A percentile compares a stretch with the other conserved stretches of the same genome.
Conservation (phyloP, 2,797 vertebrate genomes). For the Melanotaenia parkinsoni region DNA sequence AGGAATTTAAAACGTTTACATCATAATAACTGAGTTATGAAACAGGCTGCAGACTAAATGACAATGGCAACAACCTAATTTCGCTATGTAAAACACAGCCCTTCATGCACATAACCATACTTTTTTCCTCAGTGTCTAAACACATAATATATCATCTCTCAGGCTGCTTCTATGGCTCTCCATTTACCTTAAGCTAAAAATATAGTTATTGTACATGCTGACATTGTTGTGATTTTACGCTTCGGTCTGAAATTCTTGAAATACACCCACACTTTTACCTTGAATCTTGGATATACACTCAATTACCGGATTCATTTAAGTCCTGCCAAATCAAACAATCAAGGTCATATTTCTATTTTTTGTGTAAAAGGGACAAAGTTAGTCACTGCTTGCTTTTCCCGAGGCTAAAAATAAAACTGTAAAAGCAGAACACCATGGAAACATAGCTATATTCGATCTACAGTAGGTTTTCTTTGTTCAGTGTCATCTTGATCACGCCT, state of each 20-base stretch:
- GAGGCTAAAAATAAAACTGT: slow-evolving; percentile 61
- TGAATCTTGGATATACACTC: slow-evolving; percentile 33
- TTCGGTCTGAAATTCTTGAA: slow-evolving; percentile 31
- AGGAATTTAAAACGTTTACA: background rate
- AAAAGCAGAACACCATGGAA: slow-evolving; percentile 42
- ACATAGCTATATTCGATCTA: slow-evolving; percentile 50
- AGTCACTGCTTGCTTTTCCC: slow-evolving; percentile 44
- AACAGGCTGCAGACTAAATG: background rate
- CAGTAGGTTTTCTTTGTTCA: slow-evolving; percentile 18
- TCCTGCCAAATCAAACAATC: slow-evolving; percentile 27
- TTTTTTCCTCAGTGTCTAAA: background rate
- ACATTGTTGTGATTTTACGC: slow-evolving; percentile 20
- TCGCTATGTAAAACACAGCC: background rate
- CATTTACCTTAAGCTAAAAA: slow-evolving; percentile 53
- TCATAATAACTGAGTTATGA: background rate
- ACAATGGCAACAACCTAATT: background rate
- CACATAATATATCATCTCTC: background rate
- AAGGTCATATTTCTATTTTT: slow-evolving; percentile 43
- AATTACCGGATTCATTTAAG: slow-evolving; percentile 44
- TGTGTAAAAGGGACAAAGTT: slow-evolving; percentile 45
- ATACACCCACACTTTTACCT: slow-evolving; percentile 55
- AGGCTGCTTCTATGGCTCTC: slow-evolving; percentile 7
- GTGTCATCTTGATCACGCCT: slow-evolving; percentile 20
- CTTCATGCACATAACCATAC: background rate
- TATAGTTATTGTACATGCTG: slow-evolving; percentile 22